phyloP scores from a whole-genome alignment of 1,140 invertebrate species.

The Lordiphosa collinella region DNA sequence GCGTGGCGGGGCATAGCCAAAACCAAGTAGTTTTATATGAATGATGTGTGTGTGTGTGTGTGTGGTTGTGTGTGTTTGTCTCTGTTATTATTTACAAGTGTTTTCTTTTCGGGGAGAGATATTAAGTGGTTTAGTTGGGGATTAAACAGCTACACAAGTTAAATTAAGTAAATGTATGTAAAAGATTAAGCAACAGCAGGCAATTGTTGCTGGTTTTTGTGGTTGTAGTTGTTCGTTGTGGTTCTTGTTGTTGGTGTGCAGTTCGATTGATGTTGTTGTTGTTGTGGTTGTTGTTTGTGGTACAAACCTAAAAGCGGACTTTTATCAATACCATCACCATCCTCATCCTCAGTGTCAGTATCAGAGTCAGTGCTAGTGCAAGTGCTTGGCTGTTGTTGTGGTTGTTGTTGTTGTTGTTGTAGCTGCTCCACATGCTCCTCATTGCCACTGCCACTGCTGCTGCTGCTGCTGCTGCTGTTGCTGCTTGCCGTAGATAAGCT shows the following conservation, averaged over 20 bases:
- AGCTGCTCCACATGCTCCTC: constrained; percentile 43
- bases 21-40: too few species aligned
- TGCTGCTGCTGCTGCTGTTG: constrained; percentile 25
- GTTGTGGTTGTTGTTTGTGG: constrained; percentile 35
- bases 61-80: not conserved
- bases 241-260: constrained; percentile 1
- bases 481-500: constrained; percentile 52
- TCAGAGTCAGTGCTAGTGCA: constrained; percentile 38
- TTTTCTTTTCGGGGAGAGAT: constrained; percentile 2
- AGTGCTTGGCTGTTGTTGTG: constrained; percentile 41
- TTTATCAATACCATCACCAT: constrained; percentile 78
- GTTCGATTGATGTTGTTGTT: constrained; percentile 13
- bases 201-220: constrained; percentile 10
- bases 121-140: too few species aligned
- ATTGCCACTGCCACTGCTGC: constrained; percentile 43
- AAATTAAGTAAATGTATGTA: too few species aligned
- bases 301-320: constrained; percentile 79
- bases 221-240: not conserved
- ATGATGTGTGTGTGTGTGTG: not conserved
- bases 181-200: constrained; percentile 14
- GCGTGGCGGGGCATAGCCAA: too few species aligned
- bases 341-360: constrained; percentile 66
- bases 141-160: too few species aligned
- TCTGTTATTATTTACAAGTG: constrained; percentile 9
- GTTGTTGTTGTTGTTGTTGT: constrained; percentile 32